Evolutionary conservation across 1,140 invertebrate genomes (phyloP), one percentile per base, ranked within the genome.

Genomic region (Trypoxylus dichotomus): DNA sequence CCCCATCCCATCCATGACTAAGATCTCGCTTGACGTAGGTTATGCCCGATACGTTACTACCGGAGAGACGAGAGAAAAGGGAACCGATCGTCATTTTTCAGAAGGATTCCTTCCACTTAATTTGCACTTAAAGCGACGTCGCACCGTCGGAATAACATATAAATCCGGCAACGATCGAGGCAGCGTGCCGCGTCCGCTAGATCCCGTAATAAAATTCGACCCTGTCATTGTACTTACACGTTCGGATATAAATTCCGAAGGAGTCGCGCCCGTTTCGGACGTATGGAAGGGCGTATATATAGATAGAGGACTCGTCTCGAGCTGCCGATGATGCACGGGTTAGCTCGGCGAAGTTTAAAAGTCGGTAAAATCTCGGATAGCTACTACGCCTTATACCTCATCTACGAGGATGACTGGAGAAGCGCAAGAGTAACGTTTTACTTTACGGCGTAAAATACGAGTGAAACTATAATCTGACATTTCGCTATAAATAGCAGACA

Each of bases 191-290:
- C 32, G 10, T 37, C 10, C 32, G 32, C 60, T 68, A 68, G 60
- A 68, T 68, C 60, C 60, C 60, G 21, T 68, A 68, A 68, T 68
- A 68, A 68, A 68, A 68, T 68, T 68, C 60, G 60, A 15, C 60
- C 60, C 60, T 24, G 60, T 68, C 60, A 68, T 68, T 68, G 60
- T 68, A 68, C 60, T 68, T 68, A 68, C 60, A 68, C 60, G 60
- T 25, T 13, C 19, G 24, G 60, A 68, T 68, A 68, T 68, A 68
- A 68, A 68, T 68, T 68, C 60, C 47, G 7, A 21, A n/a, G 60
- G 21, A 68, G 27, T 68, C 60, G 21, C 60, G 24, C 60, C 24
- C 19, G 21, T n/a, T 19, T 19, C 15, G 0, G n/a, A n/a, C n/a
- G n/a, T n/a, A n/a, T n/a, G n/a, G n/a, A n/a, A n/a, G n/a, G n/a